These are phyloP conservation scores for Synchiropus splendidus DNA, from an alignment of 2,113 vertebrate species.

Conservation along the genomic window DNA sequence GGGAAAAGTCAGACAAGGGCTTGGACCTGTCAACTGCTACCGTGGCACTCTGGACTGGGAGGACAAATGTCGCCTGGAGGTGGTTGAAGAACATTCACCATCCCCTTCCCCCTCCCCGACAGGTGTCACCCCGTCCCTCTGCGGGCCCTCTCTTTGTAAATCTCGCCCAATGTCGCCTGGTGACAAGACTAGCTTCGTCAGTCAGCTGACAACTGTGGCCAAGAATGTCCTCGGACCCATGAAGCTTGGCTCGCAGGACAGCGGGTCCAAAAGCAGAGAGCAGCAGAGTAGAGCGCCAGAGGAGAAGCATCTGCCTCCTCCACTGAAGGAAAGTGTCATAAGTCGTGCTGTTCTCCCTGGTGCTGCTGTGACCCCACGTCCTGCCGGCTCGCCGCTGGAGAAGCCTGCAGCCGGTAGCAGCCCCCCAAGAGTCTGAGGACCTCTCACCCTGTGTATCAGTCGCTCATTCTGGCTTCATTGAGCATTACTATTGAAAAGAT, in stretches of 20 bases:
- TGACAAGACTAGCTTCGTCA: conserved; percentile 62
- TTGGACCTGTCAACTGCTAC: conserved; percentile 66
- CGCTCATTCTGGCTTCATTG: too few species aligned
- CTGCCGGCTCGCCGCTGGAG: conserved; percentile 38
- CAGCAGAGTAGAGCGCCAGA: conserved; percentile 43
- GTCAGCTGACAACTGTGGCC: conserved; percentile 63
- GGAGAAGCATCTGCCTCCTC: conserved; percentile 51
- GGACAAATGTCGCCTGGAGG: conserved; percentile 77
- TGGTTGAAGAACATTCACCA: conserved; percentile 78
- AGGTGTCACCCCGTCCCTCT: conserved; percentile 53
- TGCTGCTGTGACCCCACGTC: conserved; percentile 37
- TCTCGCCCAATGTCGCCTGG: conserved; percentile 61
- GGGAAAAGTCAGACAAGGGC: conserved; percentile 58
- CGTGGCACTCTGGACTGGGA: conserved; percentile 69
- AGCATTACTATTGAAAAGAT: too few species aligned
- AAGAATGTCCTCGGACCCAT: conserved; percentile 64
- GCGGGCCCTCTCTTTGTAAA: conserved; percentile 66
- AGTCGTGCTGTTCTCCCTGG: conserved; percentile 25
- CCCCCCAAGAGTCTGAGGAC: conserved; percentile 41
- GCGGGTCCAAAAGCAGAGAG: conserved; percentile 51
- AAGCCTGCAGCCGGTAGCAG: conserved; percentile 35
- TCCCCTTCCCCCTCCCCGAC: conserved; percentile 69
- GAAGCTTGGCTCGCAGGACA: conserved; percentile 59
- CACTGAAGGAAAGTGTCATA: conserved; percentile 43
- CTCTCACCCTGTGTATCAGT: too few species aligned